Evolutionary conservation across 2,888 invertebrate species (phyloP).

Genomic region (Amitus sp.): DNA sequence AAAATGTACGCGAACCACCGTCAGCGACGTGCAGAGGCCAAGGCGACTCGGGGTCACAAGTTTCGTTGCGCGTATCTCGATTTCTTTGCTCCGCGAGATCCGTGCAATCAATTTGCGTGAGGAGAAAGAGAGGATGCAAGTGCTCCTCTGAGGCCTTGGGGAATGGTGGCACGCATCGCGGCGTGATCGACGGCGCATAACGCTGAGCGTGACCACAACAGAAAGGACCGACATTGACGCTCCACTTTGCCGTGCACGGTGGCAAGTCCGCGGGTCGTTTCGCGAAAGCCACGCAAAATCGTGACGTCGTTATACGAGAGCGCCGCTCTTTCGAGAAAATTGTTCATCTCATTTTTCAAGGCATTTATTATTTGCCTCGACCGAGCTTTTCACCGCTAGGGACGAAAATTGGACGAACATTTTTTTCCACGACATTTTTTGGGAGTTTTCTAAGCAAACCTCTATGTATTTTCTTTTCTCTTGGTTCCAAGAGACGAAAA

Average conservation of each 20-base stretch:
- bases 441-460: too few relatives aligned
- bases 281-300: conserved; percentile 38
- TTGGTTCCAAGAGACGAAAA: too few relatives aligned
- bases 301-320: conserved; percentile 42
- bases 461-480: too few relatives aligned
- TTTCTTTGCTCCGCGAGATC: conserved; percentile 34
- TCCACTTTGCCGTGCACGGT: conserved; percentile 46
- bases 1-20: too few relatives aligned
- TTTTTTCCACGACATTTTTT: too few relatives aligned
- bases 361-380: neutral
- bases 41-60: too few relatives aligned
- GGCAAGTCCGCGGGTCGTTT: conserved; percentile 44
- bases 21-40: too few relatives aligned
- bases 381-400: too few relatives aligned
- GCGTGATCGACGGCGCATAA: conserved; percentile 58
- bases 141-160: conserved; percentile 22
- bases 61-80: conserved; percentile 11
- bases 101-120: conserved; percentile 51
- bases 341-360: neutral
- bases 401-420: too few relatives aligned
- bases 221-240: conserved; percentile 51
- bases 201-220: conserved; percentile 56
- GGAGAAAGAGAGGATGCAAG: conserved; percentile 18
- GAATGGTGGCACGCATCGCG: conserved; percentile 43
- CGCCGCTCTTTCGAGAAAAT: conserved; percentile 11